phyloP scores from a whole-genome alignment of 92 coral and sea anemone genomes.

The Siderastrea radians region DNA sequence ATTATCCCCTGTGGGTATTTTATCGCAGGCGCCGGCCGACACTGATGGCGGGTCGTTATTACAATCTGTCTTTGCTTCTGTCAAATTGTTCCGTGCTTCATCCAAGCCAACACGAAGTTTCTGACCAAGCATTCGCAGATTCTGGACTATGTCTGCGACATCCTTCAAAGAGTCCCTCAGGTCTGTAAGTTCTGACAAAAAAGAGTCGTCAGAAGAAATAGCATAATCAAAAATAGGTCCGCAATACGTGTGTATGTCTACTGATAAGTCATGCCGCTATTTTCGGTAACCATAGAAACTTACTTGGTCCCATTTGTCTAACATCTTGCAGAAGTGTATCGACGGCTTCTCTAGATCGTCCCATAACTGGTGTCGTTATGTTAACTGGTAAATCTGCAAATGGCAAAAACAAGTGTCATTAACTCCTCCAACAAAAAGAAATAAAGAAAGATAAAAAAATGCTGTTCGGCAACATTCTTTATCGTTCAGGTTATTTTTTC shows the following conservation, averaged over 20 bases:
- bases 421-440: background rate
- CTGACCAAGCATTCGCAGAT: constrained; percentile 64
- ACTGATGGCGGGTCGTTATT: constrained; percentile 47
- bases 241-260: background rate
- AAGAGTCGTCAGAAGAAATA: background rate
- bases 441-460: too few relatives aligned
- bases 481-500: too few relatives aligned
- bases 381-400: constrained; percentile 33
- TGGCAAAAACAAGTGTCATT: background rate
- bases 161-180: constrained; percentile 67
- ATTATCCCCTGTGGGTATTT: constrained; percentile 67
- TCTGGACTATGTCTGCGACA: constrained; percentile 70
- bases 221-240: background rate
- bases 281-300: background rate
- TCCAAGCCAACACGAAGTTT: constrained; percentile 67
- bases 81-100: constrained; percentile 69
- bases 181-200: constrained; percentile 68
- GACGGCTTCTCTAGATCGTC: constrained; percentile 1
- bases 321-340: constrained; percentile 15
- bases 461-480: too few relatives aligned
- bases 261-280: background rate
- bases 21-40: constrained; percentile 71
- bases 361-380: constrained; percentile 30
- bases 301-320: constrained; percentile 29
- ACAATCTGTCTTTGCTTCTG: constrained; percentile 70